Conservation (phyloP, 2,113 vertebrate genomes). For the Epinephelus moara region DNA sequence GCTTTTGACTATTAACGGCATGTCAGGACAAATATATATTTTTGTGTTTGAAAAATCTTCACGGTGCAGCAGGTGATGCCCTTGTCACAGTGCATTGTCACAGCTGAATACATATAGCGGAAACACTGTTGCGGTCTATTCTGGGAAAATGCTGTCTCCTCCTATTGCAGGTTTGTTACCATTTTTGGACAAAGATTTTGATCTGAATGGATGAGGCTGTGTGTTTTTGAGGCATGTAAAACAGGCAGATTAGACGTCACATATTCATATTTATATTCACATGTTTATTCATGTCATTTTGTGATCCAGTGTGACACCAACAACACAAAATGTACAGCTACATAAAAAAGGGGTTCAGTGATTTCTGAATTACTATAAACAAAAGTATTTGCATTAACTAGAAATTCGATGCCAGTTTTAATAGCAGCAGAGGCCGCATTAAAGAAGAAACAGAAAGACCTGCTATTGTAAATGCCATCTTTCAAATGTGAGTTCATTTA, state of each 20-base stretch:
- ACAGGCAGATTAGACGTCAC: slow-evolving; percentile 4
- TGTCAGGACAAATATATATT: slow-evolving; percentile 46
- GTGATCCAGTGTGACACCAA: not conserved
- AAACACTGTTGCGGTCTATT: slow-evolving; percentile 63
- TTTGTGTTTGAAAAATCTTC: slow-evolving; percentile 45
- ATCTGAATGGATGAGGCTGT: slow-evolving; percentile 15
- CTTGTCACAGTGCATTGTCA: slow-evolving; percentile 69
- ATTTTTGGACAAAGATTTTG: slow-evolving; percentile 43
- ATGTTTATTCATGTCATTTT: slow-evolving; percentile 21
- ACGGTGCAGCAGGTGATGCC: slow-evolving; percentile 70
- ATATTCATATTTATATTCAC: not conserved
- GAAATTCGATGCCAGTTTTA: slow-evolving; percentile 27
- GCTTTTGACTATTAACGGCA: slow-evolving; percentile 21
- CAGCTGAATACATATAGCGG: slow-evolving; percentile 58
- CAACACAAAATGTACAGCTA: slow-evolving; percentile 24
- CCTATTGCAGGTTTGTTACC: slow-evolving; percentile 56
- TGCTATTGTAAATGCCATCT: slow-evolving; percentile 18
- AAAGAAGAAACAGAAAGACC: not conserved
- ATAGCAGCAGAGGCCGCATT: not conserved
- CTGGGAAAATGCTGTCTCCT: slow-evolving; percentile 68
- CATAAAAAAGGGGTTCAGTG: slow-evolving; percentile 17
- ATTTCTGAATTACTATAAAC: slow-evolving; percentile 14
- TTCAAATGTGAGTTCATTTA: slow-evolving; percentile 32
- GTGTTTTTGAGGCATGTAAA: slow-evolving; percentile 29
- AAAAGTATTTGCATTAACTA: not conserved